A percentile compares a stretch with the other conserved stretches of the same genome.
phyloP scores from a whole-genome alignment of 2,113 vertebrate species.

The Dendrocopos noguchii region DNA sequence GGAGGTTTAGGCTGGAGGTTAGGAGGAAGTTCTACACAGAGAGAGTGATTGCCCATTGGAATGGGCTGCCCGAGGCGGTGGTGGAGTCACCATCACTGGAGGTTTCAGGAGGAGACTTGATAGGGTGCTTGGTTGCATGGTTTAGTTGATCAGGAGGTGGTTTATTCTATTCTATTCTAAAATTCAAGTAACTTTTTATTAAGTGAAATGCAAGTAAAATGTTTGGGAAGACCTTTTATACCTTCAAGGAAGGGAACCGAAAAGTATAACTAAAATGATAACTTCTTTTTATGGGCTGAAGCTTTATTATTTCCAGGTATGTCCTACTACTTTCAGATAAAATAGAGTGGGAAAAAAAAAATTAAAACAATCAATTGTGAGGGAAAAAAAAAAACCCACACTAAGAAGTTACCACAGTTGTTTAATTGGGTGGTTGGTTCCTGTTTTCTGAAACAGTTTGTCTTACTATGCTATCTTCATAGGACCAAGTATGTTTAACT shows the following conservation, averaged over 20 bases:
- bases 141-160: too few species aligned
- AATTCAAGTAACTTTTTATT: not conserved
- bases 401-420: not conserved
- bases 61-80: too few species aligned
- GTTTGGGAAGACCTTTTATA: not conserved
- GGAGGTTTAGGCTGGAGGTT: too few species aligned
- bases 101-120: too few species aligned
- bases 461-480: not conserved
- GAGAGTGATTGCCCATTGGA: too few species aligned
- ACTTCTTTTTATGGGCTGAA: not conserved
- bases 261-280: not conserved
- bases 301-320: not conserved
- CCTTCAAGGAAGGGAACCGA: not conserved
- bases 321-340: not conserved
- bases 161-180: too few species aligned
- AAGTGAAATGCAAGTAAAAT: not conserved
- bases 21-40: too few species aligned
- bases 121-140: too few species aligned
- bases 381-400: not conserved
- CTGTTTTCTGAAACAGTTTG: not conserved
- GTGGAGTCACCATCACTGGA: too few species aligned
- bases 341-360: not conserved
- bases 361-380: not conserved
- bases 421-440: not conserved
- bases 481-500: not conserved